These are phyloP conservation scores for Streptopelia turtur DNA, from an alignment of 2,797 vertebrate species.

Conservation along the genomic window DNA sequence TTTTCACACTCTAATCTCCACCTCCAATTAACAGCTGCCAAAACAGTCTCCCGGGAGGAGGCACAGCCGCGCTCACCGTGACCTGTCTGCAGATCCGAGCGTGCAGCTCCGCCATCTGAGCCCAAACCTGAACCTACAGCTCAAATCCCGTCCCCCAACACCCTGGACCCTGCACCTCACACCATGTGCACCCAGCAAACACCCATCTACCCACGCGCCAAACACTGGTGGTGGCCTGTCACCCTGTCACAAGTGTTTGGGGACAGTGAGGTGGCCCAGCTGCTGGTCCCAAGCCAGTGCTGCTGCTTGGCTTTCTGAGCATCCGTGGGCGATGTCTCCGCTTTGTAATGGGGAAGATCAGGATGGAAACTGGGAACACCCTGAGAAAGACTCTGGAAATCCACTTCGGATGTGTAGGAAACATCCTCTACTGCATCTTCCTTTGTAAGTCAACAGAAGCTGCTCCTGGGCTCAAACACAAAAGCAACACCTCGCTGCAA, in stretches of 20 bases:
- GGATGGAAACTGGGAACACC: not conserved
- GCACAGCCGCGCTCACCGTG: not conserved
- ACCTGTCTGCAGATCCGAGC: not conserved
- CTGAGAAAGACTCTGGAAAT: not conserved
- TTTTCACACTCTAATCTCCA: not conserved
- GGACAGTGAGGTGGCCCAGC: fast-evolving
- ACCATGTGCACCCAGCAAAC: not conserved
- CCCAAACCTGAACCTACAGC: not conserved
- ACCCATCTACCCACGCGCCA: not conserved
- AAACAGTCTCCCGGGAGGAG: not conserved
- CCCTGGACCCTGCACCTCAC: not conserved
- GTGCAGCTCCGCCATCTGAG: not conserved
- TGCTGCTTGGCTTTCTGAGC: not conserved
- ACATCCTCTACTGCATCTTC: not conserved
- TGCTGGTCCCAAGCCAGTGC: not conserved
- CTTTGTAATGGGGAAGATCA: not conserved
- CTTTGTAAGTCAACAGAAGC: not conserved
- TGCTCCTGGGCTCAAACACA: not conserved
- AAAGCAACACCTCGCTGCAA: not conserved
- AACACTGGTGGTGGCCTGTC: not conserved
- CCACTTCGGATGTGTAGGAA: not conserved
- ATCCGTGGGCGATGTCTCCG: not conserved
- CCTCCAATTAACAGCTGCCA: not conserved
- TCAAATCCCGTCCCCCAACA: not conserved
- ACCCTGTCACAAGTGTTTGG: not conserved